Evolutionary conservation across 2,113 vertebrate genomes (phyloP).

Genomic region (Bufo bufo): DNA sequence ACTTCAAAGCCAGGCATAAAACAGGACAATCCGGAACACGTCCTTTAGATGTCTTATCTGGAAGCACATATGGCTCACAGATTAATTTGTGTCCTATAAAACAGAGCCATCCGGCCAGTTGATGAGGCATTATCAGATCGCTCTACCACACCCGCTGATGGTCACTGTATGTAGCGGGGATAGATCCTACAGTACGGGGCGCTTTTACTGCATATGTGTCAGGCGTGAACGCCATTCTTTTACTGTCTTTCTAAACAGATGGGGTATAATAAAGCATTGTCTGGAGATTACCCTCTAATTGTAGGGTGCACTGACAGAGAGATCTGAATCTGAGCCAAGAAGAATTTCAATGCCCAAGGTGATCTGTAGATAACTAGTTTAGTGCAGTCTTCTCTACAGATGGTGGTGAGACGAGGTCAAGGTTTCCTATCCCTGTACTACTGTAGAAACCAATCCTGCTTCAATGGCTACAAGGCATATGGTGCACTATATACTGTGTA

Average conservation of each 20-base stretch:
- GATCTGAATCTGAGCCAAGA: slow-evolving; percentile 3
- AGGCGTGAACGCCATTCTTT: not conserved
- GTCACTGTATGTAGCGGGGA: not conserved
- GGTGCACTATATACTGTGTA: not conserved
- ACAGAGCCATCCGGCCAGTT: not conserved
- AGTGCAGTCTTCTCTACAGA: not conserved
- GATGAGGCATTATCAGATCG: not conserved
- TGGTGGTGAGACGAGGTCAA: too few species aligned
- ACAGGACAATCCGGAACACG: not conserved
- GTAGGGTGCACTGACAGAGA: not conserved
- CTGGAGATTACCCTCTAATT: slow-evolving; percentile 21
- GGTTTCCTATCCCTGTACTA: too few species aligned
- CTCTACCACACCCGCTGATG: not conserved
- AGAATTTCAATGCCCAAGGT: not conserved
- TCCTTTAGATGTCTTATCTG: not conserved
- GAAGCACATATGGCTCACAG: slow-evolving; percentile 1
- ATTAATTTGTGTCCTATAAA: not conserved
- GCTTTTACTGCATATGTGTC: not conserved
- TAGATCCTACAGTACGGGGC: not conserved
- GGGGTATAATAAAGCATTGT: slow-evolving; percentile 24
- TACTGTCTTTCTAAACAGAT: not conserved
- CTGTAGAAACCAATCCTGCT: not conserved
- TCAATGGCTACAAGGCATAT: not conserved
- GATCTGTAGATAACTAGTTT: not conserved
- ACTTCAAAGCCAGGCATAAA: slow-evolving; percentile 9